These are phyloP conservation scores for Lepeophtheirus nordmannii DNA, from an alignment of 2,888 invertebrate genomes.

Conservation along the genomic window DNA sequence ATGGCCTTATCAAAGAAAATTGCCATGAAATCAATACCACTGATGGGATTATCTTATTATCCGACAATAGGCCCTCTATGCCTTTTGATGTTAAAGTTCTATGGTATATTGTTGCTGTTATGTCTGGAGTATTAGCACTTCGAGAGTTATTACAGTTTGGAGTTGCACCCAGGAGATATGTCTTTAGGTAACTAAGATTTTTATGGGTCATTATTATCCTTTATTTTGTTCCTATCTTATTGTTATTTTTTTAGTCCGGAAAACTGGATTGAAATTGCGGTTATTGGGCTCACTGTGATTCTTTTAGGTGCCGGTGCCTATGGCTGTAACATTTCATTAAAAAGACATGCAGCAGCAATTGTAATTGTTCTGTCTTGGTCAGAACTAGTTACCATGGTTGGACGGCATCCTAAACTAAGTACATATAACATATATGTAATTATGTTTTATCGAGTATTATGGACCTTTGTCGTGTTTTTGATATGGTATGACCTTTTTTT, in stretches of 20 bases:
- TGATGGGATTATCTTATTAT: not conserved
- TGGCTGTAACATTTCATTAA: not conserved
- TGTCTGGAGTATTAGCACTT: conserved; percentile 25
- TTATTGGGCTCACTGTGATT: conserved; percentile 47
- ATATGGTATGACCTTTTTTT: conserved; percentile 47
- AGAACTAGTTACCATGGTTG: conserved; percentile 58
- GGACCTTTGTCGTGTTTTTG: conserved; percentile 61
- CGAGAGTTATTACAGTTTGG: conserved; percentile 54
- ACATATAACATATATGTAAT: conserved; percentile 59
- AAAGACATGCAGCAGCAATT: conserved; percentile 11
- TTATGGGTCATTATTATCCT: no score
- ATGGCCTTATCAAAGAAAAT: not conserved
- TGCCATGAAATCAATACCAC: no score
- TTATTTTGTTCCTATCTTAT: no score
- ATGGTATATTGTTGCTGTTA: conserved; percentile 18
- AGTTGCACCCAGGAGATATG: conserved; percentile 49
- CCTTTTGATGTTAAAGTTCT: conserved; percentile 30
- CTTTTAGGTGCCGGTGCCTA: conserved; percentile 40
- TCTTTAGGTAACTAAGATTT: no score
- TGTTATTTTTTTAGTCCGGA: conserved; percentile 45
- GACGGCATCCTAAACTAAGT: conserved; percentile 51
- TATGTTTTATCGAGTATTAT: conserved; percentile 63
- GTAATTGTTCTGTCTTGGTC: conserved; percentile 53
- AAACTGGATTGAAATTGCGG: conserved; percentile 54
- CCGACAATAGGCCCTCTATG: not conserved